Evolutionary conservation across 2,113 vertebrate genomes (phyloP).

Genomic region (Gobiocypris rarus): DNA sequence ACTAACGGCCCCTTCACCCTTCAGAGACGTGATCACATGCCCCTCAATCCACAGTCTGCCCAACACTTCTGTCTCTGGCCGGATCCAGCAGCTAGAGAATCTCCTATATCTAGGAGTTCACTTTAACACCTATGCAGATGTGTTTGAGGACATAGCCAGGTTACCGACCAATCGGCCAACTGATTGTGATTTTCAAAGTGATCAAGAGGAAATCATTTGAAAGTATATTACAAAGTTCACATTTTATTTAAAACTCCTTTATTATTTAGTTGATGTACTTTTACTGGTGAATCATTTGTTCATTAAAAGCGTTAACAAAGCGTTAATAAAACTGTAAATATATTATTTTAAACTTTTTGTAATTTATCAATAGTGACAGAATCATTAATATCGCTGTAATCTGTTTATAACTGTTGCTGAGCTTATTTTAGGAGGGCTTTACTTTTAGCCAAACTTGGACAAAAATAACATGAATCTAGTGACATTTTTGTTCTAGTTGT

Average conservation of each 20-base stretch:
- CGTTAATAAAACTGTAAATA: not conserved
- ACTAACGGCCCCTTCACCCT: constrained; percentile 46
- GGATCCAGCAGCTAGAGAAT: constrained; percentile 60
- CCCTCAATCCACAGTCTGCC: constrained; percentile 36
- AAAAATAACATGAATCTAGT: too few relatives aligned
- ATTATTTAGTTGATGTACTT: not conserved
- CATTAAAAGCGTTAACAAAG: not conserved
- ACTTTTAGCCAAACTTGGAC: too few relatives aligned
- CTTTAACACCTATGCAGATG: constrained; percentile 67
- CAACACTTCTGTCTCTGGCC: not conserved
- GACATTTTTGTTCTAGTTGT: too few relatives aligned
- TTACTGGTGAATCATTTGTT: not conserved
- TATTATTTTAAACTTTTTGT: not conserved
- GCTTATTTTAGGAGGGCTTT: too few relatives aligned
- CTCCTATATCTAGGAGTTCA: constrained; percentile 64
- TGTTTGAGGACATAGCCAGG: constrained; percentile 74
- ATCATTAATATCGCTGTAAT: not conserved
- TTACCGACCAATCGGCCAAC: constrained; percentile 57
- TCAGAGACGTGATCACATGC: constrained; percentile 36
- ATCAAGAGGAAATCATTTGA: constrained; percentile 76
- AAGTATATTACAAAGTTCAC: not conserved
- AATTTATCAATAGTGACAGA: not conserved
- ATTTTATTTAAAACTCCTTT: not conserved
- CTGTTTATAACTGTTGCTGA: too few relatives aligned
- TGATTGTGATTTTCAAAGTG: constrained; percentile 63